Evolutionary conservation across 2,797 vertebrate species (phyloP).

Genomic region (Tragopan temminckii): DNA sequence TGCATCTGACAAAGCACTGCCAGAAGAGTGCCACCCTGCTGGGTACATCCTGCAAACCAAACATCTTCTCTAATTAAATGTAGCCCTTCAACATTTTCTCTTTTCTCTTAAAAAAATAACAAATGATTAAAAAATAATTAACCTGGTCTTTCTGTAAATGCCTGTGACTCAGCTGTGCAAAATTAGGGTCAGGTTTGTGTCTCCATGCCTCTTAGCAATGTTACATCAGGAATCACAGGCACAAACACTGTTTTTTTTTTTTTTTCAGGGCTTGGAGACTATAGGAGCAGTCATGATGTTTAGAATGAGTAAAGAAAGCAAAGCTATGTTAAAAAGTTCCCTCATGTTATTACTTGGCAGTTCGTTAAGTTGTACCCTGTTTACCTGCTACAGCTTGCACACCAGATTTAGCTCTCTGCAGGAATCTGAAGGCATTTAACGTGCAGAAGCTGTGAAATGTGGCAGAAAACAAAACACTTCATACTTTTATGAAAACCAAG

Average conservation of each 20-base stretch:
- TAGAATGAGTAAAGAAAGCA: constrained; percentile 3
- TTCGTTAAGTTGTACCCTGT: constrained; percentile 46
- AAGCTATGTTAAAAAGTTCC: constrained; percentile 24
- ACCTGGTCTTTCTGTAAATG: background rate
- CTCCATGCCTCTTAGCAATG: background rate
- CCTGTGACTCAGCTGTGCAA: background rate
- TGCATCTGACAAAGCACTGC: background rate
- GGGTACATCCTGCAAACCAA: background rate
- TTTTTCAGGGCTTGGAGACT: background rate
- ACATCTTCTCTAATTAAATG: background rate
- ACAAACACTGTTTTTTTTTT: background rate
- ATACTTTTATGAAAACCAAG: constrained; percentile 24
- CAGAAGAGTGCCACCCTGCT: background rate
- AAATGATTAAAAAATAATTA: background rate
- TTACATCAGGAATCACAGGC: background rate
- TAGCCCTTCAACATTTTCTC: background rate
- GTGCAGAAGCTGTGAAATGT: constrained; percentile 56
- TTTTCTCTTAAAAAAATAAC: background rate
- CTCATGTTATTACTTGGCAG: constrained; percentile 30
- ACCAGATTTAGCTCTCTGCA: constrained; percentile 48
- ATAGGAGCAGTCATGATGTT: background rate
- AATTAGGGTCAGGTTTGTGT: constrained; percentile 7
- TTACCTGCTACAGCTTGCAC: constrained; percentile 39
- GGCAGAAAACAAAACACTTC: constrained; percentile 64
- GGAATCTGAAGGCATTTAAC: constrained; percentile 40